These are phyloP conservation scores for Mugil cephalus DNA, from an alignment of 2,113 vertebrate species.

Conservation along the genomic window DNA sequence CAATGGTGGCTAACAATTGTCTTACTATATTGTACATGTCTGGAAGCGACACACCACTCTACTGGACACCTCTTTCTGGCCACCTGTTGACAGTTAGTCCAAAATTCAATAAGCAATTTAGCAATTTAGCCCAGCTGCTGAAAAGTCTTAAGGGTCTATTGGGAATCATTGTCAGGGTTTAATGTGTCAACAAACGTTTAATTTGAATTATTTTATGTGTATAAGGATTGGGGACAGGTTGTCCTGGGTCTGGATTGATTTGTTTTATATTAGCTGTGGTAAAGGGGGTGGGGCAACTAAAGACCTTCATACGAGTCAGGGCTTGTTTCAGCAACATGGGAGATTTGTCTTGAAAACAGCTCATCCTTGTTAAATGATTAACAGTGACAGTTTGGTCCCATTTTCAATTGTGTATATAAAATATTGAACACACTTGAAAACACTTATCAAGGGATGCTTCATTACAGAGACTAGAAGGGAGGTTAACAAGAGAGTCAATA, in stretches of 20 bases:
- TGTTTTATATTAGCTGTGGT: not conserved
- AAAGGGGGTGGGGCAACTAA: not conserved
- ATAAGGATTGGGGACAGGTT: no score
- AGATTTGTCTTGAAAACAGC: conserved; percentile 38
- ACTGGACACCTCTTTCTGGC: not conserved
- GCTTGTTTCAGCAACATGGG: conserved; percentile 5
- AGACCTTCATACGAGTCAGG: conserved; percentile 11
- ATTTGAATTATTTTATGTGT: no score
- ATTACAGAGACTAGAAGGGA: conserved; percentile 55
- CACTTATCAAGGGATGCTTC: conserved; percentile 52
- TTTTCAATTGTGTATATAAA: conserved; percentile 56
- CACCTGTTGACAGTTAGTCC: not conserved
- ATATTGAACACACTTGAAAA: conserved; percentile 57
- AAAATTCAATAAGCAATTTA: not conserved
- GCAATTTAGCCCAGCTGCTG: no score
- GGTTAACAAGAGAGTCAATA: conserved; percentile 71
- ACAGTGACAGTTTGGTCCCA: conserved; percentile 38
- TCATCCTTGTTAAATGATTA: conserved; percentile 37
- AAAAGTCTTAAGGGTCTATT: not conserved
- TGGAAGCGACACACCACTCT: not conserved
- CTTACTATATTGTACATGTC: not conserved
- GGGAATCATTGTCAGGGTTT: no score
- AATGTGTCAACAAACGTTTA: no score
- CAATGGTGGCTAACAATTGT: no score
- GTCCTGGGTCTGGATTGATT: not conserved